Percentiles rank a stretch among this genome's conserved stretches.
These are phyloP conservation scores for Trematomus bernacchii DNA, from an alignment of 2,797 vertebrate species.

Conservation along the genomic window DNA sequence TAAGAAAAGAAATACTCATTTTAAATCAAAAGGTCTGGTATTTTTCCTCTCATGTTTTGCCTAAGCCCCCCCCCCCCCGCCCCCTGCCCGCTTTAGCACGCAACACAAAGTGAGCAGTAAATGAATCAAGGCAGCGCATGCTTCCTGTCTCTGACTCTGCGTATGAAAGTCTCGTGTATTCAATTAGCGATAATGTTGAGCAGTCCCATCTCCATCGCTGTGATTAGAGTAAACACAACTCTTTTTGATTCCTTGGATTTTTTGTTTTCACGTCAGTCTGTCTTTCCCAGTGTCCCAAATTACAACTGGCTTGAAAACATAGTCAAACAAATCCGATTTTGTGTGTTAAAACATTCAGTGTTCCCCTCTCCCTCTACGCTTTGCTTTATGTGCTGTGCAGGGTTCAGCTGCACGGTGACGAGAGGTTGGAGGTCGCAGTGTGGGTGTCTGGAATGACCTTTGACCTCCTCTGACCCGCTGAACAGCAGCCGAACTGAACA, in stretches of 20 bases:
- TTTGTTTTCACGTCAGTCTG: conserved; percentile 10
- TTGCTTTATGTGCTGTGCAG: conserved; percentile 52
- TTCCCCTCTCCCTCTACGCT: not conserved
- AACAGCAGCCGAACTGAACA: conserved; percentile 66
- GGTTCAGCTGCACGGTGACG: conserved; percentile 62
- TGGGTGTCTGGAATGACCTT: conserved; percentile 67
- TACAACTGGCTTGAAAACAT: conserved; percentile 3
- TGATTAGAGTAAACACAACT: not conserved
- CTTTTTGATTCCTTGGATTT: not conserved
- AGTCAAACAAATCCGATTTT: conserved; percentile 27
- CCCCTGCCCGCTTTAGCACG: not conserved
- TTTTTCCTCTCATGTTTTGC: conserved; percentile 11
- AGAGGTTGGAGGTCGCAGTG: conserved; percentile 68
- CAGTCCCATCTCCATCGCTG: conserved; percentile 29
- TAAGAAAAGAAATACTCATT: conserved; percentile 1
- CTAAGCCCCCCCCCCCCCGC: not conserved
- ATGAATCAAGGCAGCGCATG: conserved; percentile 36
- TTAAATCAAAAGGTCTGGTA: conserved; percentile 6
- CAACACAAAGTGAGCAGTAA: conserved; percentile 33
- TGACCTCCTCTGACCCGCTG: conserved; percentile 68
- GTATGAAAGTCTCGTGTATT: conserved; percentile 42
- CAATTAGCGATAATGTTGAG: conserved; percentile 48
- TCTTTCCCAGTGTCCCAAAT: conserved; percentile 14
- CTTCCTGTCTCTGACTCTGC: conserved; percentile 32
- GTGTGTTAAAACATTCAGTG: conserved; percentile 9